Evolutionary conservation across 1,140 invertebrate species (phyloP), one percentile per base, ranked within the genome.

Genomic region (Cephus cinctus): DNA sequence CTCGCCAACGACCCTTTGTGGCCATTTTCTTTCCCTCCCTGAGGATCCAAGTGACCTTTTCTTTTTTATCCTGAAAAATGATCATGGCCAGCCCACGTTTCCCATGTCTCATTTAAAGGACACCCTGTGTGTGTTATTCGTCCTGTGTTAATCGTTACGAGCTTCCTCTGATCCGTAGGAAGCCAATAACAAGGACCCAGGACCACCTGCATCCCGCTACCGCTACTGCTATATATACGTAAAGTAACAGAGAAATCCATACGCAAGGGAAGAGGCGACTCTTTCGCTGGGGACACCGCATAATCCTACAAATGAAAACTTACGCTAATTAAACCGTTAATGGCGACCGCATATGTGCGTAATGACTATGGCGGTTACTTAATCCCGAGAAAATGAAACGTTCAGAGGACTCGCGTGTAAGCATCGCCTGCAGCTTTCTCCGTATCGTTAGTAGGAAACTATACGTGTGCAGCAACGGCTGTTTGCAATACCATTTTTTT

Each of bases 261-360:
- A 36, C 14, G 34, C 34, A 36, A 8, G 8, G 21, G n/a, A 27
- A 15, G 1, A 12, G 6, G 12, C 9, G 12, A 16, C 35, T 14
- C 9, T 18, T 20, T 18, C 20, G 18, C 14, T 20, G 36, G 8
- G 32, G 40, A n/a, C n/a, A n/a, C n/a, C 34, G 35, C 21, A 56
- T 73, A 75, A 73, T 75, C 63, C 65, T 56, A 49, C 63, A 67
- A 69, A 73, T 73, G 67, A 73, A 75, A 75, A 73, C 69, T 73
- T 75, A 73, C 65, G 66, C 69, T 75, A 73, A 72, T 72, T 75
- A 70, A 72, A 75, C 70, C 65, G 68, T 71, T 75, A 73, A 75
- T 73, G 69, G 69, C 58, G 46, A 57, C 63, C 50, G 59, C 66
- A 67, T 59, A 65, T 67, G 69, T 63, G 60, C 54, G 66, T 72